A percentile compares a stretch with the other conserved stretches of the same genome.
Conservation (phyloP, 2,113 vertebrate genomes). For the Rhineura floridana region DNA sequence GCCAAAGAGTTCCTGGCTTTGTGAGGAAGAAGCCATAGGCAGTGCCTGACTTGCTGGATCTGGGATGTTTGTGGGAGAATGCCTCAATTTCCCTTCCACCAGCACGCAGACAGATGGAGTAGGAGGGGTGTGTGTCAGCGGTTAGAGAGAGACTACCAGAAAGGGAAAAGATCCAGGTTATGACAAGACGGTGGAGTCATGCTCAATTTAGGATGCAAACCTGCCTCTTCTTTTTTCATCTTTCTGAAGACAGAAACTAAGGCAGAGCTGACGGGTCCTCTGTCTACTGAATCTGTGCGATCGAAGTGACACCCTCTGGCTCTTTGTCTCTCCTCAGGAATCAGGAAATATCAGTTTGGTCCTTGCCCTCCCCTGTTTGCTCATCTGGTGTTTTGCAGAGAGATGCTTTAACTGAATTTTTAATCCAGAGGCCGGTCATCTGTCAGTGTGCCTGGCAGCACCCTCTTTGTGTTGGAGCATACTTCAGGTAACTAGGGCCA, state of each 20-base stretch:
- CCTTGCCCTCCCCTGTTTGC: not conserved
- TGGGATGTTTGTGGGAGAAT: not conserved
- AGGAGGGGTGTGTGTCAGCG: too few relatives aligned
- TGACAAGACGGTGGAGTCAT: too few relatives aligned
- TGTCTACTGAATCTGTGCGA: not conserved
- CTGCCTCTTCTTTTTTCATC: not conserved
- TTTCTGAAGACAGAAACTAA: not conserved
- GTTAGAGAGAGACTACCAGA: too few relatives aligned
- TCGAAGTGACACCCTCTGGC: not conserved
- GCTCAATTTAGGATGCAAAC: not conserved
- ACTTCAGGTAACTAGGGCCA: constrained; percentile 9
- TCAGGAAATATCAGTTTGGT: not conserved
- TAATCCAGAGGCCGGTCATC: not conserved
- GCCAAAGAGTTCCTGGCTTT: not conserved
- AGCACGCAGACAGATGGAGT: not conserved
- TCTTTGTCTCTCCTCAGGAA: not conserved
- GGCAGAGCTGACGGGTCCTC: not conserved
- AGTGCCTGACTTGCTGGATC: not conserved
- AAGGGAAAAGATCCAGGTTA: not conserved
- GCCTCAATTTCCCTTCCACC: not conserved
- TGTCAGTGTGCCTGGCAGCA: not conserved
- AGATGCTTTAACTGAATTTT: not conserved
- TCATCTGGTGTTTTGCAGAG: too few relatives aligned
- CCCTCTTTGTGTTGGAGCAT: not conserved
- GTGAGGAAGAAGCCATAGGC: not conserved